Conservation (phyloP, 1,140 invertebrate genomes). For the Papilio glaucus region DNA sequence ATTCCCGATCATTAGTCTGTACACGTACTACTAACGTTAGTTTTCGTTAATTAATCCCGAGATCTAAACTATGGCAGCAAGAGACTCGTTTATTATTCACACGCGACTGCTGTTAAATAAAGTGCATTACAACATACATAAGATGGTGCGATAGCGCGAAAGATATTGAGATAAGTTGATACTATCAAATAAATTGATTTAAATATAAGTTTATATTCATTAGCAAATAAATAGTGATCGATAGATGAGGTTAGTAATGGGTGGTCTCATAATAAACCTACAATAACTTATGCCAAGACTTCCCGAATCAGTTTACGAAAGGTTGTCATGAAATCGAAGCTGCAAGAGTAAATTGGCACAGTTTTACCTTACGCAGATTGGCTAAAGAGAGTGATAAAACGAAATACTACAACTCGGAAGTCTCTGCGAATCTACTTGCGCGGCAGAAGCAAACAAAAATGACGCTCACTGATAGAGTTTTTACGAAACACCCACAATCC, state of each 20-base stretch:
- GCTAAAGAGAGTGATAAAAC: no score
- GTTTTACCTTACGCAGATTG: no score
- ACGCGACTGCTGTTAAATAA: slow-evolving; percentile 40
- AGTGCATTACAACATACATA: slow-evolving; percentile 37
- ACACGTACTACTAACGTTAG: slow-evolving; percentile 74
- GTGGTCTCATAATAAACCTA: neutral
- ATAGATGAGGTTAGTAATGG: neutral
- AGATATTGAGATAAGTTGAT: slow-evolving; percentile 26
- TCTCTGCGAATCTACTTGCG: no score
- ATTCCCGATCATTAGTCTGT: slow-evolving; percentile 78
- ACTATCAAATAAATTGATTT: slow-evolving; percentile 21
- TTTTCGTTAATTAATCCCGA: slow-evolving; percentile 79
- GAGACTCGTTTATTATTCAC: slow-evolving; percentile 45
- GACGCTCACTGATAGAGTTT: no score
- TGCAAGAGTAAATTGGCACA: no score
- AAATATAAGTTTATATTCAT: slow-evolving; percentile 24
- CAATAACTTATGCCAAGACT: neutral
- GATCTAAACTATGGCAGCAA: slow-evolving; percentile 49
- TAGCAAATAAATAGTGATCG: slow-evolving; percentile 4
- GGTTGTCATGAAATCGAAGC: no score
- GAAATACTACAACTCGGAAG: no score
- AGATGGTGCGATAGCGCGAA: slow-evolving; percentile 31
- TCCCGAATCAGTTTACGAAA: no score
- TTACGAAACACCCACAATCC: no score
- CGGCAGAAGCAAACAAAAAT: no score